A percentile compares a stretch with the other conserved stretches of the same genome.
Evolutionary conservation across 2,113 vertebrate genomes (phyloP).

Genomic region (Euleptes europaea): DNA sequence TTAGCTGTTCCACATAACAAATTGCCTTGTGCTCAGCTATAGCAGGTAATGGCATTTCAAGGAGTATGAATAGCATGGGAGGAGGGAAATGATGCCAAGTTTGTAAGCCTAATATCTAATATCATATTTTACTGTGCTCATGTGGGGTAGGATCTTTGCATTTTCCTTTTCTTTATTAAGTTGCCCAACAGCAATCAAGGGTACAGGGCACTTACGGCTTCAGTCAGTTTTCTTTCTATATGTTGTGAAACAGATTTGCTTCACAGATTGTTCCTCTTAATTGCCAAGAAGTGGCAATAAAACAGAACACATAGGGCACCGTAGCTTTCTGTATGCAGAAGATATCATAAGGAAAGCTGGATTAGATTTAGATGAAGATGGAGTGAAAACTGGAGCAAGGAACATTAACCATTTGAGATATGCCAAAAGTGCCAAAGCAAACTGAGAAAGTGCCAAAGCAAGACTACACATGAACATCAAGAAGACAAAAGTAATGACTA

Average conservation of each 20-base stretch:
- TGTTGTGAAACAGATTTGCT: conserved; percentile 11
- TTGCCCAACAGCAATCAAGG: conserved; percentile 33
- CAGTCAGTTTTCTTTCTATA: neutral
- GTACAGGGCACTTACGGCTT: neutral
- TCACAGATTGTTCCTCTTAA: neutral
- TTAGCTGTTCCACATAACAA: conserved; percentile 77
- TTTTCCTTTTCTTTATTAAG: neutral
- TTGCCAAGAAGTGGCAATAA: neutral
- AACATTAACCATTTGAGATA: too few relatives aligned
- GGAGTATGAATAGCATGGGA: conserved; percentile 30
- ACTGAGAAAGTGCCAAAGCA: too few relatives aligned
- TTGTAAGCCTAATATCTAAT: neutral
- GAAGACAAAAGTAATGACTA: too few relatives aligned
- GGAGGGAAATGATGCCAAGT: neutral
- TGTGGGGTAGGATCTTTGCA: neutral
- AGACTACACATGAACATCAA: too few relatives aligned
- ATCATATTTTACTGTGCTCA: conserved; percentile 12
- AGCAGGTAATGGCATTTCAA: conserved; percentile 72
- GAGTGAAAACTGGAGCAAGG: too few relatives aligned
- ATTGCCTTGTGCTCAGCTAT: conserved; percentile 70
- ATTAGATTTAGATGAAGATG: too few relatives aligned
- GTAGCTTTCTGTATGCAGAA: neutral
- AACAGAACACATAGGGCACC: neutral
- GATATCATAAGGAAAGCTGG: too few relatives aligned
- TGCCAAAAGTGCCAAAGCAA: too few relatives aligned